These are phyloP conservation scores for Daphoenositta chrysoptera DNA, from an alignment of 2,113 vertebrate species.

Conservation along the genomic window DNA sequence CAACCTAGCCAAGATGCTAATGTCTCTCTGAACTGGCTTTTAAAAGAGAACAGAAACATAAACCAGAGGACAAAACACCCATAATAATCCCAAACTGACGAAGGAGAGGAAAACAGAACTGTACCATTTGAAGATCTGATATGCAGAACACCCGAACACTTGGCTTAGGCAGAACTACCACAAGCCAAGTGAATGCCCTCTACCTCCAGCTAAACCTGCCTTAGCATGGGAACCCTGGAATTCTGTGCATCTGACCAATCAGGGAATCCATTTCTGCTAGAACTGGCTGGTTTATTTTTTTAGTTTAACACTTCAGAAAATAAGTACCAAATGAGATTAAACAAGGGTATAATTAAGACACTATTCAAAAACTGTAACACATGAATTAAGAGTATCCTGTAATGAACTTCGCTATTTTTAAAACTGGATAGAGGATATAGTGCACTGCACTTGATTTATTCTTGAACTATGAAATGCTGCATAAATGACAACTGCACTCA, in stretches of 20 bases:
- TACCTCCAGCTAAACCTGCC: background rate
- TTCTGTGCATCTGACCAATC: background rate
- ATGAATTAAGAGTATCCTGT: background rate
- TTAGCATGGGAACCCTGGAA: background rate
- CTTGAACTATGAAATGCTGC: background rate
- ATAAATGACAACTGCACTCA: background rate
- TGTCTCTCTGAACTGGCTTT: background rate
- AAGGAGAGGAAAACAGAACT: background rate
- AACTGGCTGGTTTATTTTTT: background rate
- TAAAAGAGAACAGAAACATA: background rate
- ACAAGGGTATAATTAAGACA: background rate
- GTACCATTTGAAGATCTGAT: background rate
- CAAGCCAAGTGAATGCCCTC: background rate
- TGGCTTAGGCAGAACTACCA: background rate
- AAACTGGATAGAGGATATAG: background rate
- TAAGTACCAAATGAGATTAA: background rate
- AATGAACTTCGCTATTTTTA: background rate
- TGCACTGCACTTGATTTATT: background rate
- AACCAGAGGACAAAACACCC: background rate
- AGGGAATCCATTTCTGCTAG: background rate
- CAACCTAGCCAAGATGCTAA: background rate
- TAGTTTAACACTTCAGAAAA: background rate
- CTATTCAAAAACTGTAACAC: background rate
- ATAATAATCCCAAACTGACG: background rate
- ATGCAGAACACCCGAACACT: background rate